phyloP scores from a whole-genome alignment of 2,113 vertebrate species.

The Narcine bancroftii region DNA sequence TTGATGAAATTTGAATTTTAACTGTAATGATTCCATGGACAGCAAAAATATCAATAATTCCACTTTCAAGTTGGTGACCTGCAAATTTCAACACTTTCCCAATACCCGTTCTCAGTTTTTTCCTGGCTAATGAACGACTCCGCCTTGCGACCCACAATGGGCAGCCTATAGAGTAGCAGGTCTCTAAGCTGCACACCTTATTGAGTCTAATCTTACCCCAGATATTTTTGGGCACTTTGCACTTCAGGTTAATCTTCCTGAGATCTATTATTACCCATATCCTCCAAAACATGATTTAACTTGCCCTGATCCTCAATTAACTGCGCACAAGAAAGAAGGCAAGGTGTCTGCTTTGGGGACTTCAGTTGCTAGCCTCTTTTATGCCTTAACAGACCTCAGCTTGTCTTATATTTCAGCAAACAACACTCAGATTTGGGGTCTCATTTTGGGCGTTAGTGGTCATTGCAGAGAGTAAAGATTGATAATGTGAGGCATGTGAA shows the following conservation, averaged over 20 bases:
- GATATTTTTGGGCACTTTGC: background rate
- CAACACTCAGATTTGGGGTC: background rate
- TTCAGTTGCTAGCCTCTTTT: background rate
- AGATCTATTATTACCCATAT: background rate
- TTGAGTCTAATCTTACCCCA: background rate
- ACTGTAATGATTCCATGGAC: too few relatives aligned
- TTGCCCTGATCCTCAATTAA: background rate
- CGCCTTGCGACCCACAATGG: too few relatives aligned
- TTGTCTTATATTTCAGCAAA: background rate
- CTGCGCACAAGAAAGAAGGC: background rate
- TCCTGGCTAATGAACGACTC: background rate
- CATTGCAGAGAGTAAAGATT: background rate
- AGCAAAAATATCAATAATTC: too few relatives aligned
- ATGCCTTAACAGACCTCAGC: background rate
- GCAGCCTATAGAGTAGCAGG: background rate
- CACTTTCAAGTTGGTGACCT: too few relatives aligned
- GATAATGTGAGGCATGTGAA: too few relatives aligned
- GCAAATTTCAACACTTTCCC: too few relatives aligned
- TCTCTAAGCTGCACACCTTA: background rate
- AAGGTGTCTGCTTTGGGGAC: background rate
- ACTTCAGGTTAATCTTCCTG: background rate
- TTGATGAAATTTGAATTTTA: too few relatives aligned
- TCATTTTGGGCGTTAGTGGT: background rate
- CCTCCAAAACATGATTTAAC: background rate
- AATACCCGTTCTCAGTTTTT: too few relatives aligned